Evolutionary conservation across 2,113 vertebrate genomes (phyloP), one percentile per base, ranked within the genome.

Genomic region (Catharus bicknelli): DNA sequence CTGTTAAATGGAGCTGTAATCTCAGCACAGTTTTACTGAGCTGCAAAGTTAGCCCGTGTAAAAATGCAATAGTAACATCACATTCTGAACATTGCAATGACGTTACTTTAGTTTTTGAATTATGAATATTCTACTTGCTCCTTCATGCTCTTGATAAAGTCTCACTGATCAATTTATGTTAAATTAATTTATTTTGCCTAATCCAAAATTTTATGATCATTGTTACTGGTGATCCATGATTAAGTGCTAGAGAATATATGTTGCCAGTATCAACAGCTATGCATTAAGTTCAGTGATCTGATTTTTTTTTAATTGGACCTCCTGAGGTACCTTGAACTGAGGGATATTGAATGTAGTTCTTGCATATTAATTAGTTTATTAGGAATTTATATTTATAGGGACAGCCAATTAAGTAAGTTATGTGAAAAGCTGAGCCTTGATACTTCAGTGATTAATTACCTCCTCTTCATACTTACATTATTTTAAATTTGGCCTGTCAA

Each of bases 351-450:
- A 22, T 63, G 57, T 70, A 50, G 55, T 64, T 74, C 64, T 87
- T 36, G 57, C 21, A 59, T n/a, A 29, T 29, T 53, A 53, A 53
- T 53, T 53, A 53, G 8, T 51, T 51, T 51, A 29, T 17, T 67
- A 82, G 30, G 32, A 57, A 82, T 82, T 59, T 13, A 8, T 92
- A 76, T 92, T 95, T 94, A 81, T 92, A 89, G 64, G 42, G 51
- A 40, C 53, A 90, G 69, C 61, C 89, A 84, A 75, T 95, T 83
- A 84, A 84, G 38, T 74, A 82, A 86, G 51, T 84, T 63, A 83
- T 45, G 45, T 75, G 73, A 89, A 74, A 61, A 84, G 6, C 61
- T 92, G 48, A 92, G 61, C 53, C 58, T 84, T 63, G 34, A 43
- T 75, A 40, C 42, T 48, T 70, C 36, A 40, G 26, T 45, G 68